Evolutionary conservation across 2,797 vertebrate genomes (phyloP).

Genomic region (Smutsia gigantea): DNA sequence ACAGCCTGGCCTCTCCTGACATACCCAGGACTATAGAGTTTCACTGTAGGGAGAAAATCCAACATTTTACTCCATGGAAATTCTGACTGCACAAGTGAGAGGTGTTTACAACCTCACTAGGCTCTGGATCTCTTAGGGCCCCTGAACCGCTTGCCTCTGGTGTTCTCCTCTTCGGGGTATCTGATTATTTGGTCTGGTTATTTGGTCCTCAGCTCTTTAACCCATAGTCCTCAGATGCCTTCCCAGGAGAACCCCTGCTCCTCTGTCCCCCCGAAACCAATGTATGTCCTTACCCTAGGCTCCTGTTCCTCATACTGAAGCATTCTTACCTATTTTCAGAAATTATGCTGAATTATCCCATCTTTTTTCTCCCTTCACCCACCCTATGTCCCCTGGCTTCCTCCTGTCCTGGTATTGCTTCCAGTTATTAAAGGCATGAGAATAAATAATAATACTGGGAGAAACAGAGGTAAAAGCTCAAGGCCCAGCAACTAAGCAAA

Average conservation of each 20-base stretch:
- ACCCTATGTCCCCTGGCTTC: neutral
- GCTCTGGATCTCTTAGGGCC: neutral
- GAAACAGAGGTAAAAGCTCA: constrained; percentile 30
- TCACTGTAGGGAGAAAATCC: neutral
- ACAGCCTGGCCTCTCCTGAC: neutral
- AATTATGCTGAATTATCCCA: neutral
- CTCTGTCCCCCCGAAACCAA: neutral
- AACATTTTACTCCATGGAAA: neutral
- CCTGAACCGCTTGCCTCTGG: neutral
- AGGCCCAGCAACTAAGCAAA: constrained; percentile 33
- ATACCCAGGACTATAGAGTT: neutral
- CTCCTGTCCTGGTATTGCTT: constrained; percentile 16
- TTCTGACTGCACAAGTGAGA: neutral
- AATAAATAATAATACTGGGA: constrained; percentile 16
- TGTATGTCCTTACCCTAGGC: neutral
- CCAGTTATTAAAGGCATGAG: neutral
- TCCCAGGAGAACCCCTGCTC: neutral
- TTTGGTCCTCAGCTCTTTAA: neutral
- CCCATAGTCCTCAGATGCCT: neutral
- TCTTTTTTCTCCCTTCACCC: neutral
- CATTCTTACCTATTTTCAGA: constrained; percentile 2
- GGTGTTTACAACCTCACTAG: neutral
- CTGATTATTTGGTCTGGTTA: neutral
- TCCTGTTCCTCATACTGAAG: neutral
- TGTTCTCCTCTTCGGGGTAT: neutral